Evolutionary conservation across 2,888 invertebrate species (phyloP), one percentile per base, ranked within the genome.

Genomic region (Tupiocoris notatus): DNA sequence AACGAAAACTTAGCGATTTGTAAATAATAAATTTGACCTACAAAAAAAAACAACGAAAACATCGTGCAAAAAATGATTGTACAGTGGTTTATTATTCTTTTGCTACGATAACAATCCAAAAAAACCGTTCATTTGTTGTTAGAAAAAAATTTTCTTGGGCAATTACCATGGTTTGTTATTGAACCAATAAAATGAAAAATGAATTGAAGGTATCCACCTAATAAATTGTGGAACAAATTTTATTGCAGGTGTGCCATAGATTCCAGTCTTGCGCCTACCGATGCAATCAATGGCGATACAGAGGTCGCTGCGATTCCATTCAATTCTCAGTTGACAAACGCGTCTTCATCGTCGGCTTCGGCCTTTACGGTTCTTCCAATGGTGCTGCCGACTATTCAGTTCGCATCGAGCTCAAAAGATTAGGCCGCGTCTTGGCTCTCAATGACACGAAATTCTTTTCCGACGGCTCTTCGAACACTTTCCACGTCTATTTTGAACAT

Each of bases 201-300:
- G n/a, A n/a, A n/a, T n/a, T n/a, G n/a, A n/a, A n/a, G n/a, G n/a
- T n/a, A n/a, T n/a, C n/a, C n/a, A n/a, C n/a, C n/a, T n/a, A n/a
- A n/a, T n/a, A n/a, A n/a, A n/a, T n/a, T n/a, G n/a, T n/a, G n/a
- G n/a, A n/a, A n/a, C n/a, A n/a, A n/a, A n/a, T n/a, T 74, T 81
- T 79, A 71, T 84, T 84, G 16, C 86, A 95, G 91, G 92, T 95
- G 71, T 96, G 96, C 82, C 96, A 96, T 85, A 88, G 97, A 83
- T 98, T 98, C 84, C 95, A 96, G 84, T 96, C 96, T 9, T 96
- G 96, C 82, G 97, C 97, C 2, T 97, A 96, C 85, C 89, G 97
- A 81, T 95, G 95, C 82, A 98, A 97, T 83, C 97, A 98, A 84
- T 98, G 98, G 97, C 89, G 97, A 75, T 98, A 98, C 84, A 88